Evolutionary conservation across 2,797 vertebrate species (phyloP).

Genomic region (Pteronotus mesoamericanus): DNA sequence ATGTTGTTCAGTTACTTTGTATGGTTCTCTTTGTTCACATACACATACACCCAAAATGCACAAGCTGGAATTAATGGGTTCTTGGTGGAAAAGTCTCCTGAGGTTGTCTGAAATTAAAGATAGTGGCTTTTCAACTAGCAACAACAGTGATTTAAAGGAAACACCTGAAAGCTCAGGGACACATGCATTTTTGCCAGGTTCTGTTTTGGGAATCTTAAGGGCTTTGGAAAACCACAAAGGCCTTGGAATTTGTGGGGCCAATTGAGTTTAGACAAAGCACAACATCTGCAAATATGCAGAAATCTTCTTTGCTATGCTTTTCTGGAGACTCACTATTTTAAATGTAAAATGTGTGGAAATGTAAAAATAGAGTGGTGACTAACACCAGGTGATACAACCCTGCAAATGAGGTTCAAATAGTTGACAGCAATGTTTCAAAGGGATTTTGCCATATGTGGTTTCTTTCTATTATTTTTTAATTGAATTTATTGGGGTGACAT

Average conservation of each 20-base stretch:
- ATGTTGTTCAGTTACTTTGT: constrained; percentile 43
- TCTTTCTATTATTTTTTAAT: not conserved
- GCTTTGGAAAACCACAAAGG: constrained; percentile 73
- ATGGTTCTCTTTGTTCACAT: constrained; percentile 58
- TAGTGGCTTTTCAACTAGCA: constrained; percentile 61
- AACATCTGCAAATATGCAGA: constrained; percentile 24
- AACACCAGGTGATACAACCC: not conserved
- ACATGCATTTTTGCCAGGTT: constrained; percentile 67
- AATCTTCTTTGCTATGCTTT: constrained; percentile 14
- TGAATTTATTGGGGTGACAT: not conserved
- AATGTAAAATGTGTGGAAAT: constrained; percentile 16
- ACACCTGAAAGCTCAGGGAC: constrained; percentile 75
- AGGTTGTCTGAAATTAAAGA: constrained; percentile 72
- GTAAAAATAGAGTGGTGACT: not conserved
- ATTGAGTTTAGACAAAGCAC: constrained; percentile 12
- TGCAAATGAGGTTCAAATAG: not conserved
- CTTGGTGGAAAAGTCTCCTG: constrained; percentile 68
- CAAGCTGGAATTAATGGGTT: constrained; percentile 70
- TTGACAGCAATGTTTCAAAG: not conserved
- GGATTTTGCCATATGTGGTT: not conserved
- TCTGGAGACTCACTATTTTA: not conserved
- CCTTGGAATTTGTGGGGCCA: constrained; percentile 62
- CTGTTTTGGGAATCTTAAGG: constrained; percentile 52
- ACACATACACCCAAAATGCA: constrained; percentile 23
- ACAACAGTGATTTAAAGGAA: constrained; percentile 77